Evolutionary conservation across 2,888 invertebrate species (phyloP), one percentile per base, ranked within the genome.

Genomic region (Orchestes rusci): DNA sequence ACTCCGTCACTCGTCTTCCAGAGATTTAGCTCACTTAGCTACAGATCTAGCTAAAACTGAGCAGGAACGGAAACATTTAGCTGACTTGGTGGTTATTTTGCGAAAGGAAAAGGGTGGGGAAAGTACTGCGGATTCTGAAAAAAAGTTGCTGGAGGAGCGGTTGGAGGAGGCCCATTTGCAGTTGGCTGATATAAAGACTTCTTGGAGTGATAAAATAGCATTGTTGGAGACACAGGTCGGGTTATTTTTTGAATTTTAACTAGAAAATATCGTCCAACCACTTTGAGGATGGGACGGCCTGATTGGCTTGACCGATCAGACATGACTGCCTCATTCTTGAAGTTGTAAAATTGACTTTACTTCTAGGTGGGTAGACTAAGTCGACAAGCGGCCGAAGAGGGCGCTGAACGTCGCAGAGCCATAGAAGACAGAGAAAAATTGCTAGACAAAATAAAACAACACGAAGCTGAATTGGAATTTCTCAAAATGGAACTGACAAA

Each of bases 201-300:
- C 87, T 0, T 92, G 92, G 92, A 91, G 90, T 59, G 85, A 87
- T 10, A 90, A 91, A 66, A 92, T 92, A 57, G 79, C 88, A 12
- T 81, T 85, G 1, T 69, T 92, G 29, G 92, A 93, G 65, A 88
- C 88, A n/a, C 92, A 93, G 77, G 84, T 87, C 60, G 47, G 46
- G 44, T n/a, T n/a, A n/a, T n/a, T n/a, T n/a, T n/a, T n/a, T n/a
- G n/a, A n/a, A n/a, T n/a, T n/a, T n/a, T 20, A 10, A 3, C 4
- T n/a, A 12, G 5, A 8, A 8, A 15, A 15, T 15, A 36, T n/a
- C n/a, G n/a, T n/a, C n/a, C n/a, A n/a, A n/a, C n/a, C n/a, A n/a
- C n/a, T n/a, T n/a, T n/a, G n/a, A n/a, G n/a, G n/a, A n/a, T n/a
- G n/a, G n/a, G n/a, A n/a, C n/a, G n/a, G n/a, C n/a, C n/a, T n/a